Conservation (phyloP, 2,797 vertebrate species). For the Eupleurogrammus muticus region DNA sequence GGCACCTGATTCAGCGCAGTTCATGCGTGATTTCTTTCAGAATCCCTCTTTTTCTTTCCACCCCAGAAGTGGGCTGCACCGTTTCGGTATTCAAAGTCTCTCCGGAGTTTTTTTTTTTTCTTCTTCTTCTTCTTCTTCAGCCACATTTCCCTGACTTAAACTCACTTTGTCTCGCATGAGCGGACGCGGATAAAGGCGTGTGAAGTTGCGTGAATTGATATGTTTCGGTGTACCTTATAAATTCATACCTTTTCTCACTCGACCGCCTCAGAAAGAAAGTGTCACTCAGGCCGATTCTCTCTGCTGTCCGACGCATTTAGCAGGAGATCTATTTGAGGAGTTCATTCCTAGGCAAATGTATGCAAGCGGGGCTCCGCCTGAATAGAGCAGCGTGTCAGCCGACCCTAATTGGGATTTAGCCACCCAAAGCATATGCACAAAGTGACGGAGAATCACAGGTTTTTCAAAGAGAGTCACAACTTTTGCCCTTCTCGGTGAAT, state of each 20-base stretch:
- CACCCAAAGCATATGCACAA: slow-evolving; percentile 96
- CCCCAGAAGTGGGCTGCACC: slow-evolving; percentile 79
- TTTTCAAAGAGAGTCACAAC: slow-evolving; percentile 90
- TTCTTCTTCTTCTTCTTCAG: slow-evolving; percentile 83
- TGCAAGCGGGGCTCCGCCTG: slow-evolving; percentile 91
- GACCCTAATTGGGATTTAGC: slow-evolving; percentile 99
- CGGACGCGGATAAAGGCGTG: slow-evolving; percentile 92
- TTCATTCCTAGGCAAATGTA: slow-evolving; percentile 99
- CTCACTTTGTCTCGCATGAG: slow-evolving; percentile 91
- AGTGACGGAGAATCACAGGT: slow-evolving; percentile 95
- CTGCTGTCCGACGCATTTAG: slow-evolving; percentile 96
- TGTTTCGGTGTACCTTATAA: slow-evolving; percentile 98
- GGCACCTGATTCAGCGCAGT: slow-evolving; percentile 80
- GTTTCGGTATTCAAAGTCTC: slow-evolving; percentile 90
- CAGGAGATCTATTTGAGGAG: slow-evolving; percentile 93
- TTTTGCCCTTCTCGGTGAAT: slow-evolving; percentile 76
- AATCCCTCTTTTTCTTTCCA: slow-evolving; percentile 34
- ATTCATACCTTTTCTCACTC: slow-evolving; percentile 98
- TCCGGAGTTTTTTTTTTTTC: slow-evolving; percentile 81
- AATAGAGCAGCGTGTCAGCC: slow-evolving; percentile 99
- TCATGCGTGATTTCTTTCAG: slow-evolving; percentile 84
- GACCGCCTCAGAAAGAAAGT: slow-evolving; percentile 90
- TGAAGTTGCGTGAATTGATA: slow-evolving; percentile 95
- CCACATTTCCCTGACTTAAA: slow-evolving; percentile 87
- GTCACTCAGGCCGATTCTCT: slow-evolving; percentile 96